Conservation (phyloP, 2,888 invertebrate genomes). For the Scaptodrosophila latifasciaeformis region DNA sequence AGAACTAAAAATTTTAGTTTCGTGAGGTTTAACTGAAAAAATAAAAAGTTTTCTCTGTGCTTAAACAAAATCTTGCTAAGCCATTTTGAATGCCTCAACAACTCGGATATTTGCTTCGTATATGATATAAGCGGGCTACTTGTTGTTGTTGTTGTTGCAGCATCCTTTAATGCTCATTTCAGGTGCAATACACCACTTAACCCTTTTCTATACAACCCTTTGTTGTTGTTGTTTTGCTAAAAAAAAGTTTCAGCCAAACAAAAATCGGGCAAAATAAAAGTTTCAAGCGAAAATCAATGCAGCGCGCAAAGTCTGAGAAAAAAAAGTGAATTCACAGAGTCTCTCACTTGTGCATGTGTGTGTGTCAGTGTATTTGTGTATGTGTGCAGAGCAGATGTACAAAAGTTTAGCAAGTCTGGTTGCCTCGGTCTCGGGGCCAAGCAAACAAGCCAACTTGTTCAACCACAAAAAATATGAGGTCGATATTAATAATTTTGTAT, state of each 20-base stretch:
- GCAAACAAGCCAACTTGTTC: slow-evolving; percentile 52
- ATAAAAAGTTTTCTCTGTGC: too few relatives aligned
- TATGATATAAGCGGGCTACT: too few relatives aligned
- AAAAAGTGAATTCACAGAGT: slow-evolving; percentile 29
- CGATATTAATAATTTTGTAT: slow-evolving; percentile 71
- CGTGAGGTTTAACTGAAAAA: too few relatives aligned
- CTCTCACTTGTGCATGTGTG: slow-evolving; percentile 4
- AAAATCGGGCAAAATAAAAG: neutral
- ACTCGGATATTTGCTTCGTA: too few relatives aligned
- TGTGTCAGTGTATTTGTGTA: slow-evolving; percentile 32
- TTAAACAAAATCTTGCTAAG: too few relatives aligned
- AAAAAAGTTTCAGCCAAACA: neutral
- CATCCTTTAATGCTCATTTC: too few relatives aligned
- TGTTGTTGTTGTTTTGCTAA: neutral
- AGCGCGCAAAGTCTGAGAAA: slow-evolving; percentile 20
- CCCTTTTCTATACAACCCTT: too few relatives aligned
- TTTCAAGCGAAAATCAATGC: slow-evolving; percentile 60
- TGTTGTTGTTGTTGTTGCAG: too few relatives aligned
- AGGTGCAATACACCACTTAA: too few relatives aligned
- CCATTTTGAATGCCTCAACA: too few relatives aligned
- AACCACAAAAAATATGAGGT: slow-evolving; percentile 64
- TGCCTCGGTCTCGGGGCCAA: slow-evolving; percentile 10
- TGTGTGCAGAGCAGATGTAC: slow-evolving; percentile 67
- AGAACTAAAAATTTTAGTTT: too few relatives aligned
- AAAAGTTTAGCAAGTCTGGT: slow-evolving; percentile 33